These are phyloP conservation scores for Galleria mellonella DNA, from an alignment of 1,140 invertebrate genomes.

Conservation along the genomic window DNA sequence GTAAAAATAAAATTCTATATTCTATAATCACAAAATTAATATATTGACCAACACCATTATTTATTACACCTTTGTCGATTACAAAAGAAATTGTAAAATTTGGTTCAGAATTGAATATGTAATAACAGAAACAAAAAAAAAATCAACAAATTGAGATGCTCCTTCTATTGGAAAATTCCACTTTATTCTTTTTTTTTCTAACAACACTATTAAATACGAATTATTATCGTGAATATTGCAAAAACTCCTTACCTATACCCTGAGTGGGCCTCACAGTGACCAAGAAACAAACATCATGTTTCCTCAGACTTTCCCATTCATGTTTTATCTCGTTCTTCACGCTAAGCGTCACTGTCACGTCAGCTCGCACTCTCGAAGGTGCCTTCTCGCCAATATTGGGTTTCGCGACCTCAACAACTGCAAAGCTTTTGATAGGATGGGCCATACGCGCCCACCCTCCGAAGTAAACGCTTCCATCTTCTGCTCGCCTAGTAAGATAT, in stretches of 20 bases:
- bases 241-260: slow-evolving; percentile 80
- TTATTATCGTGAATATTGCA: too few relatives aligned
- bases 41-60: too few relatives aligned
- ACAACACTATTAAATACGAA: too few relatives aligned
- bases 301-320: slow-evolving; percentile 97
- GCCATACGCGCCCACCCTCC: slow-evolving; percentile 99
- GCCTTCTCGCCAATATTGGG: slow-evolving; percentile 94
- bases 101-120: too few relatives aligned
- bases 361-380: slow-evolving; percentile 94
- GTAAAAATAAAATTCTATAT: too few relatives aligned
- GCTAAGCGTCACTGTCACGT: slow-evolving; percentile 94
- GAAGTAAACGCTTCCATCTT: slow-evolving; percentile 92
- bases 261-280: slow-evolving; percentile 91
- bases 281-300: slow-evolving; percentile 98
- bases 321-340: slow-evolving; percentile 92
- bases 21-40: too few relatives aligned
- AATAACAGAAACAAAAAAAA: too few relatives aligned
- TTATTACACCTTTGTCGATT: too few relatives aligned
- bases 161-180: too few relatives aligned
- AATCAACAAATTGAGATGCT: too few relatives aligned
- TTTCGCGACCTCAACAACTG: slow-evolving; percentile 95
- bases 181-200: too few relatives aligned
- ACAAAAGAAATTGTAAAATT: too few relatives aligned
- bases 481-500: slow-evolving; percentile 79
- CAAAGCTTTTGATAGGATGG: slow-evolving; percentile 93